Percentiles rank a stretch among this genome's conserved stretches.
Conservation (phyloP, 2,888 invertebrate genomes). For the Thecophora atra region DNA sequence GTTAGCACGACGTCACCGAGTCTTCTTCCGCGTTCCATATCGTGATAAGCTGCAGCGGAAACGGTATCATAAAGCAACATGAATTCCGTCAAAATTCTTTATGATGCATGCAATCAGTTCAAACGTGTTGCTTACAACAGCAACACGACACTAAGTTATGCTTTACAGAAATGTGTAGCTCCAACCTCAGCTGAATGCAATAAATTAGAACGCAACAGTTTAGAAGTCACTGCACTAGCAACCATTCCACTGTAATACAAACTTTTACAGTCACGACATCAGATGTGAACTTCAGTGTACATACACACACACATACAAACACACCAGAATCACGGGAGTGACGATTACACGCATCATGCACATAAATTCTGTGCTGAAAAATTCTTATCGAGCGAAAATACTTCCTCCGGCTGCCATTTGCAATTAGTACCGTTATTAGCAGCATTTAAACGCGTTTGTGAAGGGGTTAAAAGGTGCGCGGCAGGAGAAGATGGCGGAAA, state of each 20-base stretch:
- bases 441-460: not conserved
- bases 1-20: too few relatives aligned
- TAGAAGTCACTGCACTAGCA: not conserved
- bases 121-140: too few relatives aligned
- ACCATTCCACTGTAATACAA: not conserved
- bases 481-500: too few relatives aligned
- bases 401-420: slow-evolving; percentile 21
- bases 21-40: not conserved
- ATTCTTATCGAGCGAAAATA: slow-evolving; percentile 21
- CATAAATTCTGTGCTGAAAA: not conserved
- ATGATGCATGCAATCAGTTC: slow-evolving; percentile 2
- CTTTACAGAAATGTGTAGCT: too few relatives aligned
- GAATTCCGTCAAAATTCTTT: not conserved
- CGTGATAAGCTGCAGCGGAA: not conserved
- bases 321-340: not conserved
- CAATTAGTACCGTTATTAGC: slow-evolving; percentile 20
- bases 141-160: too few relatives aligned
- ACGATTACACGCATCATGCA: not conserved
- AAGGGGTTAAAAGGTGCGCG: not conserved
- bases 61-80: not conserved
- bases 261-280: slow-evolving; percentile 13
- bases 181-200: not conserved
- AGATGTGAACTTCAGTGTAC: not conserved
- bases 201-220: not conserved
- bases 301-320: not conserved